Conservation (phyloP, 2,113 vertebrate genomes). For the Hippoglossus stenolepis region DNA sequence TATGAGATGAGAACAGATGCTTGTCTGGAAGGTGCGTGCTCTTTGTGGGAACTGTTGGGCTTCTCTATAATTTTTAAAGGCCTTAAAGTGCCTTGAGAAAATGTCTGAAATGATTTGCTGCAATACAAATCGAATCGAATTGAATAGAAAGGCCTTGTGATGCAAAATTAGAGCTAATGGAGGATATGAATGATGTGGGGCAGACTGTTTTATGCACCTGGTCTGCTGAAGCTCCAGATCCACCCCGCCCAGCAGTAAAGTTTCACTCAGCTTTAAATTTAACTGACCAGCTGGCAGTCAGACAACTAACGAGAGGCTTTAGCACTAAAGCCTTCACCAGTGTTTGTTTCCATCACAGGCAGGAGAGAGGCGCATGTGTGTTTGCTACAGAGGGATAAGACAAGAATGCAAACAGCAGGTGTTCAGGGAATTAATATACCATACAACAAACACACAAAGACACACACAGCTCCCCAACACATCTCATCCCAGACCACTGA, state of each 20-base stretch:
- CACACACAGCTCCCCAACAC: slow-evolving; percentile 24
- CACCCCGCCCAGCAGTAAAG: slow-evolving; percentile 54
- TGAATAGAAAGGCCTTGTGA: no score
- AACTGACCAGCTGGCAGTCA: slow-evolving; percentile 75
- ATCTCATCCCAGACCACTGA: slow-evolving; percentile 54
- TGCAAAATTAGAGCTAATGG: no score
- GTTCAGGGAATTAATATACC: slow-evolving; percentile 60
- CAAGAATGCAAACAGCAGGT: slow-evolving; percentile 80
- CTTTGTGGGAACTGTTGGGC: no score
- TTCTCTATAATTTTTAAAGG: no score
- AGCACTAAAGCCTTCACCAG: slow-evolving; percentile 55
- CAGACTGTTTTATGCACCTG: slow-evolving; percentile 42
- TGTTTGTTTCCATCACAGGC: slow-evolving; percentile 70
- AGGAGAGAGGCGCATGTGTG: slow-evolving; percentile 3
- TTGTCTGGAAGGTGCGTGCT: no score
- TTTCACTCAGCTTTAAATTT: slow-evolving; percentile 48
- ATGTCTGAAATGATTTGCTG: no score
- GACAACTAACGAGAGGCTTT: slow-evolving; percentile 56
- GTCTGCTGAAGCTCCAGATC: slow-evolving; percentile 29
- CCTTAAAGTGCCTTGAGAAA: no score
- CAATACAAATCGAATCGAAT: no score
- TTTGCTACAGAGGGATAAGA: slow-evolving; percentile 60
- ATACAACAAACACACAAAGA: slow-evolving; percentile 21
- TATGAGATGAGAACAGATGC: no score
- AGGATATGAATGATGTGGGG: not conserved